Conservation (phyloP, 2,113 vertebrate species). For the Crypturellus undulatus region DNA sequence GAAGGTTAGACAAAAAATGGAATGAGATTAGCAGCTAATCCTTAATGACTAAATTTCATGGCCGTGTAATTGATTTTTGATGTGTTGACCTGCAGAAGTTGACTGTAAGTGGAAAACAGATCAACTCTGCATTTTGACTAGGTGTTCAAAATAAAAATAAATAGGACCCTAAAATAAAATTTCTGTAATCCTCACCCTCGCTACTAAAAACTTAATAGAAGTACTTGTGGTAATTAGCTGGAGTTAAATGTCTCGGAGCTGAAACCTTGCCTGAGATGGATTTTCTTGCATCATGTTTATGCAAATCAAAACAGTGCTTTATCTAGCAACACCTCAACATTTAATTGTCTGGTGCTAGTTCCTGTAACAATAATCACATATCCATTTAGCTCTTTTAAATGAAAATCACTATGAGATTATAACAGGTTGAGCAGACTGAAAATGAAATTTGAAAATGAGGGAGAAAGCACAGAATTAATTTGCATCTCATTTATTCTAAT, state of each 20-base stretch:
- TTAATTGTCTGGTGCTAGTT: conserved; percentile 88
- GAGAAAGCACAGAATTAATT: conserved; percentile 82
- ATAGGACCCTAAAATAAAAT: conserved; percentile 72
- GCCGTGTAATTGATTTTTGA: conserved; percentile 79
- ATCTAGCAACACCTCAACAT: conserved; percentile 86
- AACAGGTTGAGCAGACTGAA: conserved; percentile 87
- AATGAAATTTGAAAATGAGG: conserved; percentile 85
- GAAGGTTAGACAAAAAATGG: conserved; percentile 47
- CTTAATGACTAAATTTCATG: conserved; percentile 76
- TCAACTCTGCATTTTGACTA: conserved; percentile 67
- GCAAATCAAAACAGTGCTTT: conserved; percentile 84
- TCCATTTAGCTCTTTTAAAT: conserved; percentile 87
- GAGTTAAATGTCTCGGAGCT: conserved; percentile 78
- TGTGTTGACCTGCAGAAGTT: conserved; percentile 68
- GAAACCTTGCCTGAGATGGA: conserved; percentile 80
- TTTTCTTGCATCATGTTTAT: conserved; percentile 82
- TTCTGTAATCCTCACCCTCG: conserved; percentile 73
- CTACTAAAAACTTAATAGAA: conserved; percentile 77
- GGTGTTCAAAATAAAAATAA: conserved; percentile 77
- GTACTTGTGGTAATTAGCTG: conserved; percentile 80
- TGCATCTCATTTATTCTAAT: conserved; percentile 84
- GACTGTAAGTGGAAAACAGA: conserved; percentile 72
- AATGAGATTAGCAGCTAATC: conserved; percentile 77
- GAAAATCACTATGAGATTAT: conserved; percentile 87
- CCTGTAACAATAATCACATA: conserved; percentile 86